Evolutionary conservation across 2,888 invertebrate species (phyloP).

Genomic region (Bibio marci): DNA sequence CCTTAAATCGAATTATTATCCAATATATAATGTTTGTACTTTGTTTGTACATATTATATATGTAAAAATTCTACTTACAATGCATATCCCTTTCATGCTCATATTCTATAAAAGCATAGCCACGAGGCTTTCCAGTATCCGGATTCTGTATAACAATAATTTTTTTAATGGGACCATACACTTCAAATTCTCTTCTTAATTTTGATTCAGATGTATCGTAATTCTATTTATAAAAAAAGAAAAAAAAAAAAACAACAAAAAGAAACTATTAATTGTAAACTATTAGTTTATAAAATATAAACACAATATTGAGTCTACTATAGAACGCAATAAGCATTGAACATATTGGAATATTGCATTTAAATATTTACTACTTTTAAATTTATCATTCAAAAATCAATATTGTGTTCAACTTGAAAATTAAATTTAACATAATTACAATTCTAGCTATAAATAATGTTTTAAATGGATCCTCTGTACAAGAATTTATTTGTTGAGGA

Average conservation of each 20-base stretch:
- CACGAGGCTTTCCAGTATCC: constrained; percentile 81
- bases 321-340: too few species aligned
- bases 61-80: constrained; percentile 60
- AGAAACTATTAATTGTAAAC: too few species aligned
- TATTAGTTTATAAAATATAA: too few species aligned
- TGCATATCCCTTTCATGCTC: constrained; percentile 99
- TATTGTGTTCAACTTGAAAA: too few species aligned
- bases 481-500: constrained; percentile 58
- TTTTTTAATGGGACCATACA: constrained; percentile 95
- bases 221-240: constrained; percentile 53
- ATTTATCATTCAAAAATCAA: too few species aligned
- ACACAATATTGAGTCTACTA: too few species aligned
- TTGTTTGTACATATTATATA: too few species aligned
- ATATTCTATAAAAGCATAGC: constrained; percentile 99
- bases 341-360: too few species aligned
- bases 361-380: too few species aligned
- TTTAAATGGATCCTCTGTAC: constrained; percentile 89
- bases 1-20: too few species aligned
- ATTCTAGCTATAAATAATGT: constrained; percentile 93
- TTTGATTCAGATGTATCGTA: constrained; percentile 99
- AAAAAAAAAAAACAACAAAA: constrained; percentile 4
- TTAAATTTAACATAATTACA: constrained; percentile 51
- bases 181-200: constrained; percentile 91
- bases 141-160: constrained; percentile 79
- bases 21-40: too few species aligned